Conservation (phyloP, 2,797 vertebrate species). For the Thaleichthys pacificus region DNA sequence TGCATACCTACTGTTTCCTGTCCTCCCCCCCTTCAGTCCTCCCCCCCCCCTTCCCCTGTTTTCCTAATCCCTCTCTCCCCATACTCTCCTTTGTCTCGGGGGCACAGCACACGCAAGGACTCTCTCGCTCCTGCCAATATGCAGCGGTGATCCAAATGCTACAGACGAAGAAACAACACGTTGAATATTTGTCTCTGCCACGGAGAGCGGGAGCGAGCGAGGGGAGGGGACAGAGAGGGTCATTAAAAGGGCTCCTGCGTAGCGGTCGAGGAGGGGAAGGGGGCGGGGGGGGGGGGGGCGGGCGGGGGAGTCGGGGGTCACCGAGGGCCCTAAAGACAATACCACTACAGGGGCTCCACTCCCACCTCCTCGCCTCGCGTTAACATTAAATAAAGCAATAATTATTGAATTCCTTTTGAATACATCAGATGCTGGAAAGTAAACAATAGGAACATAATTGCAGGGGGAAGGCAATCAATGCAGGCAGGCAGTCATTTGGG, state of each 20-base stretch:
- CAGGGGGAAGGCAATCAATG: conserved; percentile 98
- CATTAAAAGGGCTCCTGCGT: conserved; percentile 1
- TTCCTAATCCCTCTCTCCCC: conserved; percentile 26
- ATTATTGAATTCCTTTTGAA: conserved; percentile 99
- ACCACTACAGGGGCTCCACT: conserved; percentile 71
- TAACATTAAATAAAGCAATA: conserved; percentile 99
- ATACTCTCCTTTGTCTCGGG: conserved; percentile 30
- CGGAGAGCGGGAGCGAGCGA: conserved; percentile 8
- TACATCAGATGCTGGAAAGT: conserved; percentile 99
- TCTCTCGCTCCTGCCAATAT: conserved; percentile 38
- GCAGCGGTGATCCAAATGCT: conserved; percentile 66
- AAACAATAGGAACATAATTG: conserved; percentile 99
- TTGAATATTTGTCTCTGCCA: conserved; percentile 64
- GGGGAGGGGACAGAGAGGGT: conserved; percentile 5
- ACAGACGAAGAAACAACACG: conserved; percentile 54
- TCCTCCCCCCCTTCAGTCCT: conserved; percentile 46
- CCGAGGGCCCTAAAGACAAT: conserved; percentile 72
- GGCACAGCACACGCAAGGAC: conserved; percentile 27
- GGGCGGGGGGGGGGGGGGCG: neutral
- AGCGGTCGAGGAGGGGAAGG: neutral
- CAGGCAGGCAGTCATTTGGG: conserved; percentile 96
- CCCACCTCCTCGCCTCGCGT: conserved; percentile 91
- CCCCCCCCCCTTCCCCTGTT: neutral
- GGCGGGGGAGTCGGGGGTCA: conserved; percentile 36
- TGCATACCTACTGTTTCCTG: conserved; percentile 66